Evolutionary conservation across 2,113 vertebrate species (phyloP), one percentile per base, ranked within the genome.

Genomic region (Pungitius pungitius): DNA sequence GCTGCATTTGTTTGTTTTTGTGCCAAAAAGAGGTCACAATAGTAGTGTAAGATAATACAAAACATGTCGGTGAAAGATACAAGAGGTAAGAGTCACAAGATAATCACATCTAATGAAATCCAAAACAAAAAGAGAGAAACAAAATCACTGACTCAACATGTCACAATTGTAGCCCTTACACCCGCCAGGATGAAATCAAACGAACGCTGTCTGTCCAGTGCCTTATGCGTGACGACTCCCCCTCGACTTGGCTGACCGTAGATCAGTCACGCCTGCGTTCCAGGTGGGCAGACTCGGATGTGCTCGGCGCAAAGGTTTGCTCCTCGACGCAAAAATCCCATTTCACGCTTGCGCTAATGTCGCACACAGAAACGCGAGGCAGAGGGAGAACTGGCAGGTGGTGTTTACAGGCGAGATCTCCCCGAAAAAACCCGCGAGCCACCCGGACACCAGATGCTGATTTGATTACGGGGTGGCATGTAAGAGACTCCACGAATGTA

Each of bases 321-420:
- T 35, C 7, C 30, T 83, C 74, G 24, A 64, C 35, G 74, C 80
- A 81, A 89, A n/a, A 92, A 89, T 90, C 85, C 56, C 70, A 89
- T 90, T 89, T 90, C 87, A 89, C 83, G 78, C 83, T 79, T 66
- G 69, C 40, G 14, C 79, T 86, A 88, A 88, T 90, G 75, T 85
- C 88, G 73, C 69, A 76, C 57, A 4, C 78, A 56, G 66, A 85
- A n/a, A n/a, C n/a, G 80, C 73, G 87, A 68, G 78, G 77, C 84
- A 74, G 80, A 82, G 79, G 59, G 76, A 77, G 70, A 73, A 77
- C 80, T 78, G 85, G 83, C 90, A 88, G 88, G 88, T 90, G 90
- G 84, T 88, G 86, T 91, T 92, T 92, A 78, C 85, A 89, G 88
- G 88, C 81, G 78, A 88, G 86, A 86, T 81, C 79, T 85, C 76